These are phyloP conservation scores for Himalopsyche kuldschensis DNA, from an alignment of 2,888 invertebrate species.

Conservation along the genomic window DNA sequence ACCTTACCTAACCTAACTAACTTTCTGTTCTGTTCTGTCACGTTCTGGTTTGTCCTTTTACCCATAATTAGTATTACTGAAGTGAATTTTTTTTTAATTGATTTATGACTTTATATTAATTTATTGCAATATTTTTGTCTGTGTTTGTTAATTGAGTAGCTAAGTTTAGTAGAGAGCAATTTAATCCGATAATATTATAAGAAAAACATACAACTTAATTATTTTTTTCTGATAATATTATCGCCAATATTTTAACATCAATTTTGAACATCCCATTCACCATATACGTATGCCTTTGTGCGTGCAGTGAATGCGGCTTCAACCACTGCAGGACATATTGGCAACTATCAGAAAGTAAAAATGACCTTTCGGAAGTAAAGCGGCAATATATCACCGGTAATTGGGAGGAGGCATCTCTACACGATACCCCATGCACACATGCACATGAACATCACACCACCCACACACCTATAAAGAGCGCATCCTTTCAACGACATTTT, in stretches of 20 bases:
- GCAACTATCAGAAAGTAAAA: slow-evolving; percentile 37
- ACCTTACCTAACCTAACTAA: no score
- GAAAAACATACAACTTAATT: no score
- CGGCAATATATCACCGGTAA: slow-evolving; percentile 36
- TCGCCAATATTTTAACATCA: not conserved
- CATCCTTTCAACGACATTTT: not conserved
- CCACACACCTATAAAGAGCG: not conserved
- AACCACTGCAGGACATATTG: slow-evolving; percentile 34
- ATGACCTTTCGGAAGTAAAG: slow-evolving; percentile 36
- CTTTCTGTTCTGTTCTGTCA: no score
- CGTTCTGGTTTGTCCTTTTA: no score
- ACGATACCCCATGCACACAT: not conserved
- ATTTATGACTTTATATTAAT: no score
- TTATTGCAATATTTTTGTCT: no score
- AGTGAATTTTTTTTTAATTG: no score
- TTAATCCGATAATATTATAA: no score
- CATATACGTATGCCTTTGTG: not conserved
- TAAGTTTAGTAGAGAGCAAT: no score
- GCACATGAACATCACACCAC: not conserved
- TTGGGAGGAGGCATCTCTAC: slow-evolving; percentile 23
- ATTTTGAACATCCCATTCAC: not conserved
- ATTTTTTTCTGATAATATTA: no score
- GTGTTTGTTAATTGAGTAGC: no score
- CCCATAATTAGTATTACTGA: no score
- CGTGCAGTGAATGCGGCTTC: not conserved